Base-by-base conservation (phyloP, 92 coral and sea anemone species). In the Parazoanthus swiftii region DNA sequence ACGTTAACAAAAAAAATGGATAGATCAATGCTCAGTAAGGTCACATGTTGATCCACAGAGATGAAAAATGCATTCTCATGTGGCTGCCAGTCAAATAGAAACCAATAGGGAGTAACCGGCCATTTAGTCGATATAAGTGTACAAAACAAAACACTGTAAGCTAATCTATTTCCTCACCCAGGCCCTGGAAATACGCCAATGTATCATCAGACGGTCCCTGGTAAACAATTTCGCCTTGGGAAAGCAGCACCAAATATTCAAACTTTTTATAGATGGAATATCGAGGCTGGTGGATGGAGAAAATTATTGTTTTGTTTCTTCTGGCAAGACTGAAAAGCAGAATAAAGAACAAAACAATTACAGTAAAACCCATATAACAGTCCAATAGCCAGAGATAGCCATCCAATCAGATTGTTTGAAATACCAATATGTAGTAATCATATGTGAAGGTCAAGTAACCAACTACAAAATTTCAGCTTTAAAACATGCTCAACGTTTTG, bases 231-330 rank as follows among this genome's bases (percentile, higher is more conserved):
- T 96, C 96, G 50, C 98, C 98, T 38, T 82, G 88, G 23, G 96
- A 95, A 86, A 96, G 83, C 84, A 96, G 91, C 15, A 93, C 86
- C 74, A 96, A 67, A 70, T 89, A 89, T 38, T 96, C 93, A 86
- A 96, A 94, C 76, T 90, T 90, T 68, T 96, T 96, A 86, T 90
- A 96, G 90, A 96, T 96, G 85, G 98, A 96, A 85, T 96, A 96
- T 39, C 98, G 98, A 23, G 98, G 98, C 85, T 96, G 98, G 67
- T 96, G 98, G 26, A 96, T 96, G n/a, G 98, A 96, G 90, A 94
- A 94, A 56, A 96, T 93, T 13, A 96, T 92, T 8, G 98, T 96
- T 70, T 96, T 96, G 15, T 95, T 96, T 51, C 88, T 92, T 70
- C 90, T 90, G 56, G 98, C 94, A 72, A 96, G 93, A 46, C 98